Evolutionary conservation across 2,113 vertebrate genomes (phyloP).

Genomic region (Oxyura jamaicensis): DNA sequence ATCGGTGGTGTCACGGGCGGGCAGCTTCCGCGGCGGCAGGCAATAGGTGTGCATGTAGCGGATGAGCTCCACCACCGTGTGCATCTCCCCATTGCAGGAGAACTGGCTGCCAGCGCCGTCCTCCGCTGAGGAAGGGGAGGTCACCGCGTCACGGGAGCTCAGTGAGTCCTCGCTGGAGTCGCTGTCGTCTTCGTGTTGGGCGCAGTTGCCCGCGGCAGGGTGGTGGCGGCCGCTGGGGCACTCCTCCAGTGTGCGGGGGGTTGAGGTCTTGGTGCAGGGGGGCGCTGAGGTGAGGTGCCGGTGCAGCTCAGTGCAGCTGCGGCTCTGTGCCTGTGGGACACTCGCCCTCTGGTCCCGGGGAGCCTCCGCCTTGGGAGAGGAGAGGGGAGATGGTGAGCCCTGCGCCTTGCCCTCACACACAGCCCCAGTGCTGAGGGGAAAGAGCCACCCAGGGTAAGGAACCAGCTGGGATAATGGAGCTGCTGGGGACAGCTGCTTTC

Average conservation of each 20-base stretch:
- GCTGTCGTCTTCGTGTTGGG: slow-evolving; percentile 73
- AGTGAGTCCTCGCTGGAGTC: slow-evolving; percentile 75
- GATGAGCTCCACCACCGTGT: slow-evolving; percentile 91
- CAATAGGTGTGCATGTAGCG: slow-evolving; percentile 99
- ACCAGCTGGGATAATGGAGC: rapidly evolving
- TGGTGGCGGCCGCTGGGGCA: background rate
- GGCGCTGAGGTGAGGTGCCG: slow-evolving; percentile 87
- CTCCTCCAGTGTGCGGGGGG: slow-evolving; percentile 41
- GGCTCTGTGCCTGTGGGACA: slow-evolving; percentile 76
- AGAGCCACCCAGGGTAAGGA: background rate
- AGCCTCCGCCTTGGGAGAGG: slow-evolving; percentile 77
- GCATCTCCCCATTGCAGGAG: slow-evolving; percentile 83
- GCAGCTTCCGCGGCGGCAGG: slow-evolving; percentile 89
- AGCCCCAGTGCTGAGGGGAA: background rate
- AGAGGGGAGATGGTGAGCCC: background rate
- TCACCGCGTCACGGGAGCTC: slow-evolving; percentile 67
- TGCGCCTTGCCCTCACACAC: rapidly evolving
- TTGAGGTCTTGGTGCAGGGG: slow-evolving; percentile 67
- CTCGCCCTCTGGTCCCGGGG: slow-evolving; percentile 81
- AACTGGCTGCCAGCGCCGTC: slow-evolving; percentile 62
- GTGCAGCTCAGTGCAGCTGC: slow-evolving; percentile 91
- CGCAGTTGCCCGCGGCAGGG: background rate
- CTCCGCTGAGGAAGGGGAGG: background rate
- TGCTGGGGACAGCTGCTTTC: background rate
- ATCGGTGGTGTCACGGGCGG: slow-evolving; percentile 63